Base-by-base conservation (phyloP, 2,888 invertebrate genomes). In the Mesorhabditis spiculigera region DNA sequence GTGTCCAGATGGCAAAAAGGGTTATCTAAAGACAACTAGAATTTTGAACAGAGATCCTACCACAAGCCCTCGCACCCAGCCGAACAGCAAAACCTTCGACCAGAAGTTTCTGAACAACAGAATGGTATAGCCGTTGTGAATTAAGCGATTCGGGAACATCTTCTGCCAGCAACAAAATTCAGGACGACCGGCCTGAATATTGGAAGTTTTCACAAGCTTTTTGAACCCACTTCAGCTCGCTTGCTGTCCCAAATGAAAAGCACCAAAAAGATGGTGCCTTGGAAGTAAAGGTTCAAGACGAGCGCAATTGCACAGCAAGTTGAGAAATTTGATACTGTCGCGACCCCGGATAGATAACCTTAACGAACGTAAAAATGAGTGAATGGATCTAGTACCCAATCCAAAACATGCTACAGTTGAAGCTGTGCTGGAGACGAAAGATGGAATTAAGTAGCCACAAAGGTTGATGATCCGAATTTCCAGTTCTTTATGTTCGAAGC, bases 251-350 rank as follows among this genome's bases (percentile, higher is more conserved):
- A 87, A 90, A 94, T 90, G 76, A 98, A 89, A 66, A 98, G 89
- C 79, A 93, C 92, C 69, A 97, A 91, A 87, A 98, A 98, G 87
- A 94, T 93, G 0, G 97, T 95, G 83, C 97, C 92, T 88, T 96
- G 95, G 72, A 98, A 90, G 71, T 97, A 83, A 88, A 98, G 96
- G 89, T 97, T 95, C 68, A 98, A 91, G 3, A 97, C 88, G 66
- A 99, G 90, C 13, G 98, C 97, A 88, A 94, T 91, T 71, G 93
- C 96, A 4, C 98, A 97, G 87, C 97, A 98, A 45, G 97, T 89
- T 28, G 96, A 95, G 89, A 98, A 99, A 0, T 95, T 93, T 80
- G 91, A 90, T 63, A 99, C 97, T 0, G 98, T 98, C 16, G 98
- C 98, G 95, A 98, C 97, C 86, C 93, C 92, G 3, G 94, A 93